Conservation (phyloP, 2,797 vertebrate species). For the Phyllotis vaccarum region DNA sequence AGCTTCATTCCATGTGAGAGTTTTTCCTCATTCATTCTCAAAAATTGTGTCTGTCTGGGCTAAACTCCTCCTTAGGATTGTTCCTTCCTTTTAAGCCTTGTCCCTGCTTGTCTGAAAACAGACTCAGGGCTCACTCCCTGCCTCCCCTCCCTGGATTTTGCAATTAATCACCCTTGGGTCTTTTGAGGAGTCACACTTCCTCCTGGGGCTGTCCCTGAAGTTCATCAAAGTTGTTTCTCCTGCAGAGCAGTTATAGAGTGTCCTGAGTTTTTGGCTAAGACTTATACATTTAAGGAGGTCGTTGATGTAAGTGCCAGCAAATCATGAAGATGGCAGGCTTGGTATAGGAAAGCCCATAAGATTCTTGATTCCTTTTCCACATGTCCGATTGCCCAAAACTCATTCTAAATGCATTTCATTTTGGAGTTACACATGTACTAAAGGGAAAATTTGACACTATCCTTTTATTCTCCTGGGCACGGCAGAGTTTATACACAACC, state of each 20-base stretch:
- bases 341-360: constrained; percentile 62
- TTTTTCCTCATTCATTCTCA: background rate
- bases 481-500: background rate
- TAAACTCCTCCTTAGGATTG: background rate
- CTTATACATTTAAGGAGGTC: background rate
- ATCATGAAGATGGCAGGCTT: constrained; percentile 57
- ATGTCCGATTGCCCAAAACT: background rate
- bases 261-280: constrained; percentile 14
- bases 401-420: background rate
- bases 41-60: background rate
- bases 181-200: constrained; percentile 55
- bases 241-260: background rate
- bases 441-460: constrained; percentile 26
- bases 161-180: constrained; percentile 50
- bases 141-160: constrained; percentile 46
- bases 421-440: constrained; percentile 21
- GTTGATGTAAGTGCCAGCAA: constrained; percentile 41
- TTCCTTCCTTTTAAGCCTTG: constrained; percentile 54
- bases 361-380: constrained; percentile 42
- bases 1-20: background rate
- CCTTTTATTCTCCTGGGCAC: constrained; percentile 17
- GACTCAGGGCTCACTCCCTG: background rate
- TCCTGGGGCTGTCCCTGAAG: constrained; percentile 29
- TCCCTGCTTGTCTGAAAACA: constrained; percentile 64
- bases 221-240: constrained; percentile 57